Percentiles rank a stretch among this genome's conserved stretches.
Evolutionary conservation across 92 coral and sea anemone species (phyloP).

Genomic region (Zoanthus sociatus): DNA sequence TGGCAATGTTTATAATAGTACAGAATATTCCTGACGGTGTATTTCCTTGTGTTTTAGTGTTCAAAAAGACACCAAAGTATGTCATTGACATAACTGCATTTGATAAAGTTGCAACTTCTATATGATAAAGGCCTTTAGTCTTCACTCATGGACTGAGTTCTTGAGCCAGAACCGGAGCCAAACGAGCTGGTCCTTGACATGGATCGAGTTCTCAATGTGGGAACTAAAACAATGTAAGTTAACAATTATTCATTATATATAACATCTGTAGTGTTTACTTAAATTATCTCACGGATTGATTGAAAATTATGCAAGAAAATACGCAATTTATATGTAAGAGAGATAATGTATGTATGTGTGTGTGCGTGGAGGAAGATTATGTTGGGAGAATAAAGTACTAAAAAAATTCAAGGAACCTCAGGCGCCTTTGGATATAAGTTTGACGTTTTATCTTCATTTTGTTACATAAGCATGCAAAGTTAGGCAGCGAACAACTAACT

Average conservation of each 20-base stretch:
- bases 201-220: constrained; percentile 98
- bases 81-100: not conserved
- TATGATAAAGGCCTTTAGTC: constrained; percentile 41
- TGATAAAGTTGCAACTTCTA: not conserved
- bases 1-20: constrained; percentile 12
- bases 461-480: too few relatives aligned
- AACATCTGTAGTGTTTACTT: not conserved
- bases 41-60: not conserved
- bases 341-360: too few relatives aligned
- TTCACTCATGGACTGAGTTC: constrained; percentile 76
- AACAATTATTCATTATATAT: not conserved
- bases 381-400: too few relatives aligned
- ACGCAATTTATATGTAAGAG: too few relatives aligned
- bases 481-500: too few relatives aligned
- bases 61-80: not conserved
- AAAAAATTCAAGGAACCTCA: too few relatives aligned
- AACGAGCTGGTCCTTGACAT: constrained; percentile 93
- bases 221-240: constrained; percentile 72
- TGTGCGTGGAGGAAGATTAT: too few relatives aligned
- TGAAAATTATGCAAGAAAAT: too few relatives aligned
- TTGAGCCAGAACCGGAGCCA: constrained; percentile 77
- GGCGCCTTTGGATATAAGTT: too few relatives aligned
- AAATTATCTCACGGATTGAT: too few relatives aligned
- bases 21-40: not conserved
- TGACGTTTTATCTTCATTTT: too few relatives aligned